Conservation (phyloP, 2,113 vertebrate species). For the Corynorhinus townsendii region DNA sequence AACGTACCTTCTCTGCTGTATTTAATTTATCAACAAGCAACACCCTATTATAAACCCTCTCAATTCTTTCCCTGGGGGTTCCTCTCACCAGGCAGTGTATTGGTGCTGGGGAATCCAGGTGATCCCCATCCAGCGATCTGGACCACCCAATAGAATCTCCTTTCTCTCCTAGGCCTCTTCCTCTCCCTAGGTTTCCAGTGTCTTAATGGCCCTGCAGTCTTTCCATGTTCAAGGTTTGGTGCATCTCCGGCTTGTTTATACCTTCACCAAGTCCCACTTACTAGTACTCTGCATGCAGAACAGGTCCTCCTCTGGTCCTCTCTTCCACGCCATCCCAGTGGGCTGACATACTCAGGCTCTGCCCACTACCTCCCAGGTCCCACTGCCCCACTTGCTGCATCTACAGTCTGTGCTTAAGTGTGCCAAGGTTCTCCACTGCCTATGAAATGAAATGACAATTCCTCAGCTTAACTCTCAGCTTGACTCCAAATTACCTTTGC, state of each 20-base stretch:
- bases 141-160: neutral
- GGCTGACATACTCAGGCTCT: neutral
- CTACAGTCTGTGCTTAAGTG: neutral
- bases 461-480: neutral
- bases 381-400: neutral
- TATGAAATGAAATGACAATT: neutral
- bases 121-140: neutral
- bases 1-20: neutral
- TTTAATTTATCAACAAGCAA: neutral
- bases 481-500: neutral
- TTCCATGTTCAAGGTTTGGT: neutral
- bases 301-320: neutral
- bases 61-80: neutral
- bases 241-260: neutral
- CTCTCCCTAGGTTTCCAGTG: neutral
- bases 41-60: neutral
- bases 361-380: neutral
- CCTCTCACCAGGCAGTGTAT: neutral
- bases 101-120: neutral
- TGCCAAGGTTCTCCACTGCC: neutral
- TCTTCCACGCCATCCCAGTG: neutral
- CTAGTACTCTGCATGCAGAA: neutral
- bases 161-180: neutral
- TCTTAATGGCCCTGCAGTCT: neutral
- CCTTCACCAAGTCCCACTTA: neutral